A percentile compares a stretch with the other conserved stretches of the same genome.
Conservation (phyloP, 2,888 invertebrate species). For the Rotaria sp. region DNA sequence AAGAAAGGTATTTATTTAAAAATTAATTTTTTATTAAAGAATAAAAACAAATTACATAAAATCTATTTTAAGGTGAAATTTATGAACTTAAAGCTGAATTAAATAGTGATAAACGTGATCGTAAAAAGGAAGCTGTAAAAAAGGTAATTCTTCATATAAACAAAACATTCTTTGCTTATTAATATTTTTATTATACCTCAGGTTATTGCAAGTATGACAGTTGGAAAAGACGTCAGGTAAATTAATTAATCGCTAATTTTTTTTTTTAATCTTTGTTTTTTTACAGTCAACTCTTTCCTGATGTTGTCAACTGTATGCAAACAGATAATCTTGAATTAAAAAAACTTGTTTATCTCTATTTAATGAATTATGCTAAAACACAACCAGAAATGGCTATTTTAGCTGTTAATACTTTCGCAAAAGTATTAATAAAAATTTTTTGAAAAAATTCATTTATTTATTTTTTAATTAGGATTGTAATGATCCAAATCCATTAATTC, state of each 20-base stretch:
- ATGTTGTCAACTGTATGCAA: constrained; percentile 99
- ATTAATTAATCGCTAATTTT: too few relatives aligned
- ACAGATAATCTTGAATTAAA: constrained; percentile 97
- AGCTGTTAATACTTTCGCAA: constrained; percentile 99
- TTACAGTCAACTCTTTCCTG: constrained; percentile 79
- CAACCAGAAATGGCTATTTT: constrained; percentile 99
- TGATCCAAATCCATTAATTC: constrained; percentile 94
- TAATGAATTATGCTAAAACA: constrained; percentile 99
- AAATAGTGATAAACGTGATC: constrained; percentile 98
- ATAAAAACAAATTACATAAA: too few relatives aligned
- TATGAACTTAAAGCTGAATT: constrained; percentile 96
- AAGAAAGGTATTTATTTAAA: neutral
- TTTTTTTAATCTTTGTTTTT: too few relatives aligned
- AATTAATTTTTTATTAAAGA: too few relatives aligned
- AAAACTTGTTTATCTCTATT: constrained; percentile 91
- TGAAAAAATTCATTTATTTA: too few relatives aligned
- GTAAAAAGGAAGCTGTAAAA: constrained; percentile 98
- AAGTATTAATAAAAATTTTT: constrained; percentile 62
- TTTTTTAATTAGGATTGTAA: constrained; percentile 76
- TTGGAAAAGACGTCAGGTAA: constrained; percentile 84
- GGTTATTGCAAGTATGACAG: constrained; percentile 88
- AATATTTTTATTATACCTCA: neutral
- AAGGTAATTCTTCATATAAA: constrained; percentile 67
- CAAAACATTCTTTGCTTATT: too few relatives aligned
- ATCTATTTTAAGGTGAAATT: constrained; percentile 69